Evolutionary conservation across 2,888 invertebrate species (phyloP).

Genomic region (Acleris cristana): DNA sequence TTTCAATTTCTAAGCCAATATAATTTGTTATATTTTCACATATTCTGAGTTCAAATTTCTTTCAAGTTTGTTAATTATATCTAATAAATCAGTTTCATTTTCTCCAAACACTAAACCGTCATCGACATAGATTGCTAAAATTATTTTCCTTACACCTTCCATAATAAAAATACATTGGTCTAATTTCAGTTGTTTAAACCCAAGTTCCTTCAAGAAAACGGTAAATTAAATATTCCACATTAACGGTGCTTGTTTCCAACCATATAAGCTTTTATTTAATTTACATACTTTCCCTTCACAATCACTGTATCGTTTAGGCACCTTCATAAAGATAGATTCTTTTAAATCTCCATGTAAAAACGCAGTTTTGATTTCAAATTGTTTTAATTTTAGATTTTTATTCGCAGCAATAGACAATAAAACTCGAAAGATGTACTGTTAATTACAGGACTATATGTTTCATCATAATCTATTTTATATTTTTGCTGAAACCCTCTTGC

Average conservation of each 20-base stretch:
- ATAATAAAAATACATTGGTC: not conserved
- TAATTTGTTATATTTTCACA: too few relatives aligned
- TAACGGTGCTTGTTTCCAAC: constrained; percentile 20
- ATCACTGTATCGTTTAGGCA: constrained; percentile 6
- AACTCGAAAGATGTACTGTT: constrained; percentile 15
- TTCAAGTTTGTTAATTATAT: too few relatives aligned
- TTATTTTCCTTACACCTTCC: too few relatives aligned
- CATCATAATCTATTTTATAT: constrained; percentile 25
- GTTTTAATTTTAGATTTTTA: not conserved
- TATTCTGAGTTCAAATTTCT: too few relatives aligned
- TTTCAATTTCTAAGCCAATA: too few relatives aligned
- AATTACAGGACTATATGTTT: constrained; percentile 11
- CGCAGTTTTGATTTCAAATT: constrained; percentile 17
- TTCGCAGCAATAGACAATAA: constrained; percentile 15
- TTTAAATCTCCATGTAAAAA: constrained; percentile 14
- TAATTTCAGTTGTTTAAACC: constrained; percentile 1
- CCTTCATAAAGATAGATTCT: constrained; percentile 12
- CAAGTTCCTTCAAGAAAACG: not conserved
- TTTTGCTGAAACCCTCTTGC: constrained; percentile 20
- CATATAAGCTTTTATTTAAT: constrained; percentile 11
- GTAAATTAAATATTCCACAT: constrained; percentile 23
- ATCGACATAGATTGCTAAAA: too few relatives aligned
- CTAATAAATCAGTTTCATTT: too few relatives aligned
- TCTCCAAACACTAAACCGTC: too few relatives aligned
- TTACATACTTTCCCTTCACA: constrained; percentile 1